Base-by-base conservation (phyloP, 2,888 invertebrate genomes). In the Catonia carolina region DNA sequence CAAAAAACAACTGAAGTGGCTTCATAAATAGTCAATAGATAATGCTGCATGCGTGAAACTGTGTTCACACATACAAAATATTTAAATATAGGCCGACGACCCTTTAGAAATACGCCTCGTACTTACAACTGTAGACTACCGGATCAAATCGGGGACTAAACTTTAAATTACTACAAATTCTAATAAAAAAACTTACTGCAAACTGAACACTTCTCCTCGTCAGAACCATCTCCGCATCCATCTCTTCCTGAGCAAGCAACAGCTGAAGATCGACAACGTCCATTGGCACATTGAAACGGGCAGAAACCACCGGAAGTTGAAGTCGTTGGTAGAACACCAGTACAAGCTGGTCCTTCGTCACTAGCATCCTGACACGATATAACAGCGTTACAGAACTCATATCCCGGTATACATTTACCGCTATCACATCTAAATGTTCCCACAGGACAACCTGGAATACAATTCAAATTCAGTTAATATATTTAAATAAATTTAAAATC, bases 381-480 rank as follows among this genome's bases (percentile, higher is more conserved):
- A 55, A 91, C 87, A 4, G 92, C 90, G 73, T 94, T 93, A 73
- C 93, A 94, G 74, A 91, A 92, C 72, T 90, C 90, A 69, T 89
- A 91, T 68, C 89, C 91, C 0, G 92, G 92, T 58, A 92, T 73
- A 68, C 92, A 93, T 69, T 89, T 87, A 20, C 92, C 92, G 65
- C 89, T 89, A 62, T 81, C 81, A 71, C 92, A 92, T 58, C 86
- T 83, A 77, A 89, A 91, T 12, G 91, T 88, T 65, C 89, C 83
- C 33, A 83, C 78, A 17, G 91, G 91, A 68, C 92, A 91, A 27
- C 81, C 69, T 67, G 72, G 49, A 73, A 73, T 22, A 14, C 18
- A 48, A 35, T 6, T 3, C n/a, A 33, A 10, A 33, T 7, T 33
- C 12, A 18, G 1, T 47, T 17, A 55, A 18, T 56, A 56, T 36